These are phyloP conservation scores for Diaprepes abbreviatus DNA, from an alignment of 2,888 invertebrate genomes.

Conservation along the genomic window DNA sequence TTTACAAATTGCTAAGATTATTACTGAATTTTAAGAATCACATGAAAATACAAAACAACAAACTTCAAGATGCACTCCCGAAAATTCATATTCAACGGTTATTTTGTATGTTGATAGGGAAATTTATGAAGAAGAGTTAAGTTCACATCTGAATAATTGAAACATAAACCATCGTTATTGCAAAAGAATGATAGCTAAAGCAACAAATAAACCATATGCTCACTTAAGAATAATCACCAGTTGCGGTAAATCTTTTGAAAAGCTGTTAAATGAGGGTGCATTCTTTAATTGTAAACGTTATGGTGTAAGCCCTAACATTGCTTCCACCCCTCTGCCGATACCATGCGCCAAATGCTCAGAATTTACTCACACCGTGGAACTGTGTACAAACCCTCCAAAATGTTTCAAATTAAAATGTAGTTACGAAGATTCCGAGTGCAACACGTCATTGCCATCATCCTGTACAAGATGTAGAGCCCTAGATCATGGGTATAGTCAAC, in stretches of 20 bases:
- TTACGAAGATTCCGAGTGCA: background rate
- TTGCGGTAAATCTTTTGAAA: background rate
- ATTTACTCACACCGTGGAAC: background rate
- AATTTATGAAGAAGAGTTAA: slow-evolving; percentile 1
- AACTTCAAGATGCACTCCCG: background rate
- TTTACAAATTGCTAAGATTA: background rate
- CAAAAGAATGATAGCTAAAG: background rate
- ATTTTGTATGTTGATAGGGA: background rate
- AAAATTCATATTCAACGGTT: no score
- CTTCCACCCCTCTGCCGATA: background rate
- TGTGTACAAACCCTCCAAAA: background rate
- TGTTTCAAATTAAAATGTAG: background rate
- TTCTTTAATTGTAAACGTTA: background rate
- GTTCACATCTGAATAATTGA: no score
- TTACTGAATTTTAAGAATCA: background rate
- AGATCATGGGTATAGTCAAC: background rate
- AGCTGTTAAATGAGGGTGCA: background rate
- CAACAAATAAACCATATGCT: background rate
- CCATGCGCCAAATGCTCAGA: background rate
- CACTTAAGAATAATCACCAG: background rate
- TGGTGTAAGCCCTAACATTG: background rate
- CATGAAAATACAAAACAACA: background rate
- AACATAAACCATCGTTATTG: background rate
- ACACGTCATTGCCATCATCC: background rate
- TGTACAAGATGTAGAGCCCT: background rate